phyloP scores from a whole-genome alignment of 92 coral and sea anemone species.

The Porites lobata region DNA sequence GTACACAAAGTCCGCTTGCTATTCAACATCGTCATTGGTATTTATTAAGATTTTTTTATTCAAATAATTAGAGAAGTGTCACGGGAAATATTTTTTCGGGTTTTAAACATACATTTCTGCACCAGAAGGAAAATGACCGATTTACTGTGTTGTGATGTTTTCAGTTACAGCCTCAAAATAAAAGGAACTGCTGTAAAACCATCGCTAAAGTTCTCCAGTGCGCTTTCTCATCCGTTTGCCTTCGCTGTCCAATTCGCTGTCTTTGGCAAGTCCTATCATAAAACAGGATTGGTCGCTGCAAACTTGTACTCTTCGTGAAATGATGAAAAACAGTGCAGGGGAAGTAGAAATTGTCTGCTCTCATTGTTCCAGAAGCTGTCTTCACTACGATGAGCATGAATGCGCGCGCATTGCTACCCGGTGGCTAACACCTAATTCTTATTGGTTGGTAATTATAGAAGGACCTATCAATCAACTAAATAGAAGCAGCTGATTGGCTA shows the following conservation, averaged over 20 bases:
- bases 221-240: not conserved
- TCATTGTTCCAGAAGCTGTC: too few species aligned
- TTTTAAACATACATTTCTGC: not conserved
- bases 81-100: not conserved
- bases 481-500: constrained; percentile 67
- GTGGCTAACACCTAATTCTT: not conserved
- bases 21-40: not conserved
- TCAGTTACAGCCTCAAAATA: not conserved
- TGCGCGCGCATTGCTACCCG: constrained; percentile 18
- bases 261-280: too few species aligned
- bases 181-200: not conserved
- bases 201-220: too few species aligned
- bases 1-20: not conserved
- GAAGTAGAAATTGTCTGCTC: too few species aligned
- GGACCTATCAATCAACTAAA: constrained; percentile 67
- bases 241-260: not conserved
- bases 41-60: not conserved
- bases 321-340: not conserved
- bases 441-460: constrained; percentile 54
- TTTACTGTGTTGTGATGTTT: not conserved
- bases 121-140: not conserved
- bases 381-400: not conserved
- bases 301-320: too few species aligned
- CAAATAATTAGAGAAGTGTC: constrained; percentile 1
- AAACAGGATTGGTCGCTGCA: too few species aligned